phyloP scores from a whole-genome alignment of 37 sponge, comb jelly and placozoan genomes.

The Aphrocallistes beatrix region DNA sequence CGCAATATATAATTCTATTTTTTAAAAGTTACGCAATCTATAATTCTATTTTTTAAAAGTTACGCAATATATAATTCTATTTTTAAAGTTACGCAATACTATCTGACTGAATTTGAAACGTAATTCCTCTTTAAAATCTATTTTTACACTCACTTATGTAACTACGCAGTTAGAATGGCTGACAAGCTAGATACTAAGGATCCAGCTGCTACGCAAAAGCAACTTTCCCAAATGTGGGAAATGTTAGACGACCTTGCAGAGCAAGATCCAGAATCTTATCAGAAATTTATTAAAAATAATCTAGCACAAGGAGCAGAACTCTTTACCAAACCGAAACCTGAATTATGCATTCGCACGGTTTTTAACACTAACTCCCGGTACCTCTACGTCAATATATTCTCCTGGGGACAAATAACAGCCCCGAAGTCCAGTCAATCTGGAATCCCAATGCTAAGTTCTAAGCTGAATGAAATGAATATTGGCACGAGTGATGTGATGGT shows the following conservation, averaged over 20 bases:
- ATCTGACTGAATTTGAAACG: too few species aligned
- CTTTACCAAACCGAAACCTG: not conserved
- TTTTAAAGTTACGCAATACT: too few species aligned
- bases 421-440: not conserved
- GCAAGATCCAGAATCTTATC: not conserved
- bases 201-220: not conserved
- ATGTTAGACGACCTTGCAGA: conserved; percentile 9
- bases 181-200: not conserved
- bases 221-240: not conserved
- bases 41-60: too few species aligned
- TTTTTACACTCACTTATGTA: too few species aligned
- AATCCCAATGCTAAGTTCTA: not conserved
- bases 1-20: too few species aligned
- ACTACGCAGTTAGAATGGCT: not conserved
- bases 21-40: too few species aligned
- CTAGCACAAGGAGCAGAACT: not conserved
- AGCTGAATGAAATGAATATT: not conserved
- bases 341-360: not conserved
- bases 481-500: not conserved
- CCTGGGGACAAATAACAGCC: not conserved
- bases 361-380: not conserved
- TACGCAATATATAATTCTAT: too few species aligned
- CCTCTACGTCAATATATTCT: not conserved
- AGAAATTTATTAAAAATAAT: not conserved
- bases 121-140: too few species aligned